Base-by-base conservation (phyloP, 2,888 invertebrate species). In the Megamerina dolium region DNA sequence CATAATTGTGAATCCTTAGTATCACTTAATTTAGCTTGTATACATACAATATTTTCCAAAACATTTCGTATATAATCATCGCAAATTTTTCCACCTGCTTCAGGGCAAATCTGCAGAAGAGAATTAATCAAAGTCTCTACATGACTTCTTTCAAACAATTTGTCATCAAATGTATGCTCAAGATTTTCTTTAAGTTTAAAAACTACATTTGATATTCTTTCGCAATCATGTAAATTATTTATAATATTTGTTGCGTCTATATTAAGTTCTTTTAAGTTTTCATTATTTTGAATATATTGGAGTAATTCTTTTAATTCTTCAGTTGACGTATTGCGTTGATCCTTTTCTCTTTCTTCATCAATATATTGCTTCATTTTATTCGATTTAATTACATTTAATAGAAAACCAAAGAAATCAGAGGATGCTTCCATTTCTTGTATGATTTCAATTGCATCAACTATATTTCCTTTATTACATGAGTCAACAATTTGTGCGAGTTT, bases 121-220 rank as follows among this genome's bases (percentile, higher is more conserved):
- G 41, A 30, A 14, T 52, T 48, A 14, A 52, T 46, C 12, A 55
- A 35, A n/a, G 10, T 23, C 23, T 6, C 10, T 23, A 10, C 10
- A 23, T 10, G 10, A 23, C 23, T 23, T 23, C 23, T 23, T n/a
- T n/a, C n/a, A n/a, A 10, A 23, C 23, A 23, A 23, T 23, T 23
- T 23, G 23, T 57, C 60, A 37, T 69, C 64, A 30, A 64, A 64
- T 0, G 66, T 68, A 9, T 69, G 68, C 10, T 66, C 66, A 37
- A 68, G 60, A 14, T 64, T 63, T 31, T 64, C 60, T 38, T 57
- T 50, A 2, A 68, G 45, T 33, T 62, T 62, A 3, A 68, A 64
- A 14, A 65, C 50, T 3, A 56, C 48, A 43, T 62, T 63, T 4
- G 50, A 36, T 9, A 58, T 41, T 32, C 55, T 46, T 4, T 56